These are phyloP conservation scores for Heliconius erato DNA, from an alignment of 2,888 invertebrate species.

Conservation along the genomic window DNA sequence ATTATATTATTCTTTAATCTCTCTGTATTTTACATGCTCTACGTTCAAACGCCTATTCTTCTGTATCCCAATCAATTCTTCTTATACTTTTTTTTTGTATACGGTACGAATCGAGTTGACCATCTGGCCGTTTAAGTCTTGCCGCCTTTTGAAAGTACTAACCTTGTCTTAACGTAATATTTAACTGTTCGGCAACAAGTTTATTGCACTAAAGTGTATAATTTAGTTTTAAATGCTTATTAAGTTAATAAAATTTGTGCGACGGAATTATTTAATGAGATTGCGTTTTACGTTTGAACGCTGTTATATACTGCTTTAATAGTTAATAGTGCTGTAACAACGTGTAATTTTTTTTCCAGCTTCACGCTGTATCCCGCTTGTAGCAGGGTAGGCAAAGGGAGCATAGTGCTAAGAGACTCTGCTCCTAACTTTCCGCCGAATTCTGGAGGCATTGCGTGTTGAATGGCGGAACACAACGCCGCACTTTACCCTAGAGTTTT, in stretches of 20 bases:
- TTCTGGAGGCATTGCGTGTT: too few species aligned
- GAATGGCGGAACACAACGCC: too few species aligned
- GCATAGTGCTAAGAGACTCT: too few species aligned
- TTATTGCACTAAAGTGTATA: constrained; percentile 33
- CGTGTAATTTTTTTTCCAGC: background rate
- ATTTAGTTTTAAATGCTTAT: constrained; percentile 35
- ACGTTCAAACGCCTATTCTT: constrained; percentile 58
- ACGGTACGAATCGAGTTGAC: constrained; percentile 61
- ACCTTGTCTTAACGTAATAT: constrained; percentile 44
- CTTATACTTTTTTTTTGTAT: constrained; percentile 63
- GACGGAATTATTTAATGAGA: constrained; percentile 5
- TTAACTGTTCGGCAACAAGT: constrained; percentile 40
- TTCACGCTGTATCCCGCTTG: too few species aligned
- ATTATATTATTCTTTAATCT: constrained; percentile 36
- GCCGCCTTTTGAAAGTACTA: constrained; percentile 43
- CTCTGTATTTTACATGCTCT: constrained; percentile 58
- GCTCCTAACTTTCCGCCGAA: too few species aligned
- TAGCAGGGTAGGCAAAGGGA: too few species aligned
- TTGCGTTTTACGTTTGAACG: background rate
- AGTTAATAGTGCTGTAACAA: background rate
- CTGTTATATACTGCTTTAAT: background rate
- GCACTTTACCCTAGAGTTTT: too few species aligned
- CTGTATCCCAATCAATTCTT: constrained; percentile 69
- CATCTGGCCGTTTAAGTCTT: constrained; percentile 58
- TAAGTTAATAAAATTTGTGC: constrained; percentile 33